Evolutionary conservation across 1,140 invertebrate species (phyloP).

Genomic region (Nephila pilipes): DNA sequence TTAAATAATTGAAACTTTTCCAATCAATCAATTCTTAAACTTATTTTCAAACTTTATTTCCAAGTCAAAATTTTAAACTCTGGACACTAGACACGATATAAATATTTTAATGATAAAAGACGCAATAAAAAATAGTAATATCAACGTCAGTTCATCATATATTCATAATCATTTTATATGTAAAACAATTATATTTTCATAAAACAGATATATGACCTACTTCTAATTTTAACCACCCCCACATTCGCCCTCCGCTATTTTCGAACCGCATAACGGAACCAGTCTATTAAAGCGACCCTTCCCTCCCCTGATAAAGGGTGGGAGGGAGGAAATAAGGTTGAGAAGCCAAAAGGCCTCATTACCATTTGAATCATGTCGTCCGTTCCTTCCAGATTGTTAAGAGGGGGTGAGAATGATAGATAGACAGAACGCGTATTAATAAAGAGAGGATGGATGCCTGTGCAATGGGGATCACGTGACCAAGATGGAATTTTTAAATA

Average conservation of each 20-base stretch:
- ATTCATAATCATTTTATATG: too few species aligned
- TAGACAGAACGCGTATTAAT: slow-evolving; percentile 19
- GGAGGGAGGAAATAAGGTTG: background rate
- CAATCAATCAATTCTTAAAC: too few species aligned
- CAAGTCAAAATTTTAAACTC: too few species aligned
- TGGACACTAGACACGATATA: too few species aligned
- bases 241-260: background rate
- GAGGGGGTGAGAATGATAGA: slow-evolving; percentile 54
- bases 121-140: too few species aligned
- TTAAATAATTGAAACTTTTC: too few species aligned
- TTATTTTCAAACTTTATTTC: too few species aligned
- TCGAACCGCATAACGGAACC: background rate
- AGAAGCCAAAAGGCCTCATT: slow-evolving; percentile 54
- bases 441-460: slow-evolving; percentile 13
- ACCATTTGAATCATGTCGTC: slow-evolving; percentile 70
- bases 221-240: slow-evolving; percentile 3
- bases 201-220: background rate
- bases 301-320: background rate
- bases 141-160: too few species aligned
- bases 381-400: background rate
- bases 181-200: background rate
- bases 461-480: slow-evolving; percentile 70
- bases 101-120: too few species aligned
- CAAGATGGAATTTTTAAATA: slow-evolving; percentile 72
- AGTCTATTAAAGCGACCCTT: slow-evolving; percentile 10